Evolutionary conservation across 2,888 invertebrate genomes (phyloP).

Genomic region (Linyphia triangularis): DNA sequence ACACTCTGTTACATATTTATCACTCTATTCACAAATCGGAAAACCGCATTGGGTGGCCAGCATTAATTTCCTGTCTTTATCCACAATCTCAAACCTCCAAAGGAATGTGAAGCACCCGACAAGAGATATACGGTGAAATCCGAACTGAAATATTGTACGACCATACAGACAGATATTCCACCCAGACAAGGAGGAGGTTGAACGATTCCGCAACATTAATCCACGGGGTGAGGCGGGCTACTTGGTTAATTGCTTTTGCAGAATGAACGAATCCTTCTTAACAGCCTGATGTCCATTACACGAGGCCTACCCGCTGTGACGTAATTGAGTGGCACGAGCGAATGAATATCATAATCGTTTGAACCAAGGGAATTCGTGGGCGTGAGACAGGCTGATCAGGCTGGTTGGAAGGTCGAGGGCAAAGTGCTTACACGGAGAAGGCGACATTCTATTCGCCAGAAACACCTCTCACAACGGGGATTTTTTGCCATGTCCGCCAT

Average conservation of each 20-base stretch:
- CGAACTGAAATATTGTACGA: constrained; percentile 28
- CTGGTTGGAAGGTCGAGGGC: constrained; percentile 37
- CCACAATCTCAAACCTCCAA: not conserved
- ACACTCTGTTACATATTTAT: too few relatives aligned
- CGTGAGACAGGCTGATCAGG: constrained; percentile 1
- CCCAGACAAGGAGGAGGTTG: not conserved
- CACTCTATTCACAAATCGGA: too few relatives aligned
- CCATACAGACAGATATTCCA: constrained; percentile 10
- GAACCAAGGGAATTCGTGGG: constrained; percentile 21
- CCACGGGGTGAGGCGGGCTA: constrained; percentile 33
- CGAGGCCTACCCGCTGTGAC: constrained; percentile 59
- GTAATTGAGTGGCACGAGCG: constrained; percentile 67
- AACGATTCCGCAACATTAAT: constrained; percentile 9
- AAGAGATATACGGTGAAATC: not conserved
- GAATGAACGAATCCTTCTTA: constrained; percentile 50
- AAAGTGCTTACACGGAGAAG: constrained; percentile 63
- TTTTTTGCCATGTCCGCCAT: constrained; percentile 1
- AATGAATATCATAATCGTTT: constrained; percentile 60
- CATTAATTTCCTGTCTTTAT: too few relatives aligned
- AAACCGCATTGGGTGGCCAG: not conserved
- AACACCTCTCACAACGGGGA: constrained; percentile 40
- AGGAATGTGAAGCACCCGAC: constrained; percentile 2
- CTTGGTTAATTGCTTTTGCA: constrained; percentile 64
- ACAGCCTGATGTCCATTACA: constrained; percentile 25
- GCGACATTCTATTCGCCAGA: constrained; percentile 44